Conservation (phyloP, 2,113 vertebrate genomes). For the Paralichthys olivaceus region DNA sequence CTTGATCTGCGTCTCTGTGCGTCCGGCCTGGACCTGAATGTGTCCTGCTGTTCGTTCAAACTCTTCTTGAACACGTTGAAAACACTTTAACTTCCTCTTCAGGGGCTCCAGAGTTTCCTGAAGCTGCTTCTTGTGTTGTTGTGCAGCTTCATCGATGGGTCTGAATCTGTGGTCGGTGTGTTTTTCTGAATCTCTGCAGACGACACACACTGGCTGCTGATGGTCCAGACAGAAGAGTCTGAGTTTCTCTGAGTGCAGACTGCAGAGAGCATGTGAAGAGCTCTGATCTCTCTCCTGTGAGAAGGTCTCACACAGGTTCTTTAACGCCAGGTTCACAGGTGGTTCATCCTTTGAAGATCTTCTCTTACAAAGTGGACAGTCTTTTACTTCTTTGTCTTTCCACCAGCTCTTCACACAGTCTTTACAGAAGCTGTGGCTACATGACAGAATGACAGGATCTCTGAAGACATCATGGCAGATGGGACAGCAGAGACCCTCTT, state of each 20-base stretch:
- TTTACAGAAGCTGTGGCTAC: conserved; percentile 34
- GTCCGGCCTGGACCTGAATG: too few relatives aligned
- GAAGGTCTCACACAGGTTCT: conserved; percentile 39
- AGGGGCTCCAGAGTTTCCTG: not conserved
- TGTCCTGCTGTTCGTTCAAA: too few relatives aligned
- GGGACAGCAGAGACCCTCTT: not conserved
- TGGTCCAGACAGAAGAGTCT: too few relatives aligned
- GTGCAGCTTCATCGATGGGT: not conserved
- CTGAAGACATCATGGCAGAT: conserved; percentile 32
- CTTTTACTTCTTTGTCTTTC: not conserved
- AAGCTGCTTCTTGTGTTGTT: not conserved
- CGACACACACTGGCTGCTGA: too few relatives aligned
- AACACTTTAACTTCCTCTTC: too few relatives aligned
- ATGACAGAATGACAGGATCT: not conserved
- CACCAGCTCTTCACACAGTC: conserved; percentile 9
- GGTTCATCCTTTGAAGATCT: not conserved
- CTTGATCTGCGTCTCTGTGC: too few relatives aligned
- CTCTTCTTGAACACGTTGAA: too few relatives aligned
- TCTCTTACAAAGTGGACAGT: conserved; percentile 17
- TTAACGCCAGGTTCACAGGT: not conserved
- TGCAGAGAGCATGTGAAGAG: too few relatives aligned
- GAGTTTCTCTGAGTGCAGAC: too few relatives aligned
- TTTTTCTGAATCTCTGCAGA: not conserved
- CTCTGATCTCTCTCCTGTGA: not conserved
- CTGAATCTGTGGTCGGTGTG: not conserved